A percentile compares a stretch with the other conserved stretches of the same genome.
These are phyloP conservation scores for Nephrotoma appendiculata DNA, from an alignment of 2,888 invertebrate species.

Conservation along the genomic window DNA sequence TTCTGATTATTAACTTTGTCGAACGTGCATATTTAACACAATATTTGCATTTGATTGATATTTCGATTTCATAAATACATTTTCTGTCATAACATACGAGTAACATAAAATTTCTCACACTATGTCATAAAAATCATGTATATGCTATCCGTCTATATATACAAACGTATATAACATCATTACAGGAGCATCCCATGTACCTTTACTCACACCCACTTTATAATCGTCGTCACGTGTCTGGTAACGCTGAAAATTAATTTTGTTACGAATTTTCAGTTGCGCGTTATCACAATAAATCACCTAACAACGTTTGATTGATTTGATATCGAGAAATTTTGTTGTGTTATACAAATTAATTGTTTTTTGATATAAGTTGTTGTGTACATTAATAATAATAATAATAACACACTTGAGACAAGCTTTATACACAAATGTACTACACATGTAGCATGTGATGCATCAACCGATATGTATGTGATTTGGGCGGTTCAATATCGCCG, in stretches of 20 bases:
- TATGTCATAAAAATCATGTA: neutral
- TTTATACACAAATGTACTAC: neutral
- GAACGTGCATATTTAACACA: neutral
- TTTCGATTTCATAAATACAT: neutral
- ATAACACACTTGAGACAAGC: neutral
- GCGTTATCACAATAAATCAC: neutral
- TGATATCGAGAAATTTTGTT: neutral
- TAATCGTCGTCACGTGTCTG: neutral
- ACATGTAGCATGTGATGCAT: neutral
- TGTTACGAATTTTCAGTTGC: neutral
- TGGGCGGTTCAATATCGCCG: neutral
- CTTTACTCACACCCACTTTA: neutral
- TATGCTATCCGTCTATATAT: neutral
- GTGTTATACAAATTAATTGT: neutral
- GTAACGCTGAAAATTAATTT: neutral
- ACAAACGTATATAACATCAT: neutral
- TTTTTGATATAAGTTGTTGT: neutral
- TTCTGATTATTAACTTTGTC: neutral
- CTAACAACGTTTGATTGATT: neutral
- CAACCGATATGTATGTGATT: neutral
- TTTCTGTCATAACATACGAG: neutral
- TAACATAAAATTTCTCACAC: neutral
- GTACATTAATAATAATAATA: neutral
- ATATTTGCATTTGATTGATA: neutral
- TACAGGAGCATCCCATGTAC: neutral